A percentile compares a stretch with the other conserved stretches of the same genome.
These are phyloP conservation scores for Labroides dimidiatus DNA, from an alignment of 2,797 vertebrate genomes.

Conservation along the genomic window DNA sequence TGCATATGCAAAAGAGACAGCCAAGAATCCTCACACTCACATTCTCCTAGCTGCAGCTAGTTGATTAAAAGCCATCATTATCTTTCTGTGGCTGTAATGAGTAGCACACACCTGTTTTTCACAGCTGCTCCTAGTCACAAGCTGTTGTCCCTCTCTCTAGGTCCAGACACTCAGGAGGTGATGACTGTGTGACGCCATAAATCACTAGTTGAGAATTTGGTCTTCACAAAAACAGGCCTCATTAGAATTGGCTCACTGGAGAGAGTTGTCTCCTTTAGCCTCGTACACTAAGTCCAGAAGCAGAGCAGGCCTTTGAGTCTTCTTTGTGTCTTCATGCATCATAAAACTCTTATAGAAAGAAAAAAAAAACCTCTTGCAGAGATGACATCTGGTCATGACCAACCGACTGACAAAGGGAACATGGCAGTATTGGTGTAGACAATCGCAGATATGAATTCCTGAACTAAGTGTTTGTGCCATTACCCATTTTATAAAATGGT, in stretches of 20 bases:
- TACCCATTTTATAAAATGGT: slow-evolving; percentile 13
- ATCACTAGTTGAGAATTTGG: slow-evolving; percentile 61
- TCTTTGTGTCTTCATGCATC: slow-evolving; percentile 47
- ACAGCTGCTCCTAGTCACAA: slow-evolving; percentile 75
- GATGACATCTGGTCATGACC: slow-evolving; percentile 30
- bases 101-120: slow-evolving; percentile 77
- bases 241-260: slow-evolving; percentile 53
- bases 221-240: slow-evolving; percentile 63
- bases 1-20: slow-evolving; percentile 2
- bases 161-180: slow-evolving; percentile 64
- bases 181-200: slow-evolving; percentile 68
- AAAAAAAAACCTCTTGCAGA: too few relatives aligned
- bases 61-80: slow-evolving; percentile 73
- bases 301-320: slow-evolving; percentile 33
- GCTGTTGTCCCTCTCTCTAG: slow-evolving; percentile 65
- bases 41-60: slow-evolving; percentile 16
- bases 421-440: slow-evolving; percentile 3
- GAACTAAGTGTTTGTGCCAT: background rate
- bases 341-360: slow-evolving; percentile 35
- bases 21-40: slow-evolving; percentile 12
- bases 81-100: slow-evolving; percentile 59
- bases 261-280: slow-evolving; percentile 50
- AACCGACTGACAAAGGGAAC: slow-evolving; percentile 17
- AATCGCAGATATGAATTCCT: background rate
- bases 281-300: slow-evolving; percentile 18